These are phyloP conservation scores for Eueides isabella DNA, from an alignment of 1,140 invertebrate genomes.

Conservation along the genomic window DNA sequence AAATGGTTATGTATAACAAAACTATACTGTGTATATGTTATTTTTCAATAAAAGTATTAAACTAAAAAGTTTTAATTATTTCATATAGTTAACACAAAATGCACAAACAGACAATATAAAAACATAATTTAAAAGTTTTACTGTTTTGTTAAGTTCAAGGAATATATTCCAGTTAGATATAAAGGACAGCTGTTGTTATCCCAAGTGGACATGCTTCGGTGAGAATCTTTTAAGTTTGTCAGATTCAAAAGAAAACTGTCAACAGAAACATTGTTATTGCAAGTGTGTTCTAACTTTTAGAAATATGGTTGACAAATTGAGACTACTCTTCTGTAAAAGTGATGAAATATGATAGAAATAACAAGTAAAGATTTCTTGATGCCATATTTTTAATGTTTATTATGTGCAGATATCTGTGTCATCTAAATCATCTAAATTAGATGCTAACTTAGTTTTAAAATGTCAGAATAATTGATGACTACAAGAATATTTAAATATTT, in stretches of 20 bases:
- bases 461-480: too few species aligned
- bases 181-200: constrained; percentile 55
- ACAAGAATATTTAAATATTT: too few species aligned
- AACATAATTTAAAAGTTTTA: not conserved
- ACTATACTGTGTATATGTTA: too few species aligned
- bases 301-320: constrained; percentile 69
- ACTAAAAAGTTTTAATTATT: too few species aligned
- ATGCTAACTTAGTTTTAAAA: too few species aligned
- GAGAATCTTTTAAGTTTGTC: constrained; percentile 71
- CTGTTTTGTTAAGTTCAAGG: not conserved
- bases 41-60: too few species aligned
- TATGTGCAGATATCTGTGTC: not conserved
- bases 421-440: too few species aligned
- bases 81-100: too few species aligned
- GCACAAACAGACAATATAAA: not conserved
- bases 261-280: constrained; percentile 74
- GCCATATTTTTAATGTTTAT: not conserved
- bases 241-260: constrained; percentile 70
- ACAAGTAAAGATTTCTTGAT: not conserved
- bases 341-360: constrained; percentile 15
- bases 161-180: constrained; percentile 14
- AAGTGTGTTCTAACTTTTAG: constrained; percentile 67
- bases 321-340: constrained; percentile 4
- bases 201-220: constrained; percentile 55
- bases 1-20: too few species aligned